phyloP scores from a whole-genome alignment of 2,888 invertebrate species.

The Argyra leucocephala region DNA sequence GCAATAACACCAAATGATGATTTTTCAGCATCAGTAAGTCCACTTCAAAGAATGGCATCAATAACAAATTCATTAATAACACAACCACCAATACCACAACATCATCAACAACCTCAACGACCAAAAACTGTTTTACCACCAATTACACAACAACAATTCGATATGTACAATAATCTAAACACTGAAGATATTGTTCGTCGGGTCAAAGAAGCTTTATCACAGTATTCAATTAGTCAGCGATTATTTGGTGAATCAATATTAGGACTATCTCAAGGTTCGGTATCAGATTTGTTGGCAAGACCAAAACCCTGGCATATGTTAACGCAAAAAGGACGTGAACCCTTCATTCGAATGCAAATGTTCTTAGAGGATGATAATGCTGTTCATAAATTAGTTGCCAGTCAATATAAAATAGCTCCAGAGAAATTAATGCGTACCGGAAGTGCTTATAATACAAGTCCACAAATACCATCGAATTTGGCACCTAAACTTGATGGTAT shows the following conservation, averaged over 20 bases:
- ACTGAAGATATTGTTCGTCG: slow-evolving; percentile 97
- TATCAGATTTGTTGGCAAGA: slow-evolving; percentile 90
- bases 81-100: slow-evolving; percentile 75
- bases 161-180: slow-evolving; percentile 93
- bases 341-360: slow-evolving; percentile 96
- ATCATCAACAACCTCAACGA: slow-evolving; percentile 73
- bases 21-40: slow-evolving; percentile 80
- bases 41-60: slow-evolving; percentile 93
- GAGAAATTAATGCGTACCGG: slow-evolving; percentile 95
- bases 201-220: slow-evolving; percentile 88
- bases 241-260: slow-evolving; percentile 97
- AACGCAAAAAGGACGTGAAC: slow-evolving; percentile 92
- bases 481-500: slow-evolving; percentile 70
- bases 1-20: slow-evolving; percentile 74
- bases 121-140: slow-evolving; percentile 94
- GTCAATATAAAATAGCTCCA: slow-evolving; percentile 95
- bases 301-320: slow-evolving; percentile 99
- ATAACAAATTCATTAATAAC: slow-evolving; percentile 95
- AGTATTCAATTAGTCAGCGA: slow-evolving; percentile 94
- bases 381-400: slow-evolving; percentile 88
- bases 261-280: slow-evolving; percentile 91
- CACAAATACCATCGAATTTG: slow-evolving; percentile 58
- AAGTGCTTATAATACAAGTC: slow-evolving; percentile 71
- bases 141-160: slow-evolving; percentile 97
- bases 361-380: slow-evolving; percentile 93